Base-by-base conservation (phyloP, 2,888 invertebrate genomes). In the Apamea sordens region DNA sequence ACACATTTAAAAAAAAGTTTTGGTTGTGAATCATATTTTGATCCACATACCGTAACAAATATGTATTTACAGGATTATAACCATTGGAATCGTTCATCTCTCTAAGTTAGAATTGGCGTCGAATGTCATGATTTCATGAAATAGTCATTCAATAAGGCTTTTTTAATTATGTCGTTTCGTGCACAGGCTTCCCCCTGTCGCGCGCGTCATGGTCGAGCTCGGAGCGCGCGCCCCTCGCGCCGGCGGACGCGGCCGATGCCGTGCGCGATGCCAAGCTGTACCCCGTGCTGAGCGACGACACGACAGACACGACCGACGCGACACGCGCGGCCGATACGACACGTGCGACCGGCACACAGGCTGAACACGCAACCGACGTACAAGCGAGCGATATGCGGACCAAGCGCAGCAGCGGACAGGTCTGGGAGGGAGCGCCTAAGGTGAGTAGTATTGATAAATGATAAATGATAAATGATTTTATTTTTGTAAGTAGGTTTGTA, bases 351-450 rank as follows among this genome's bases (percentile, higher is more conserved):
- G 71, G n/a, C 63, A 21, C n/a, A 21, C 56, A 47, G 4, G 6
- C 92, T 91, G 93, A 93, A 75, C 88, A 92, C 4, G 92, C 85
- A 92, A 91, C 90, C 76, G 90, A 92, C 77, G 92, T 91, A 88
- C 92, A 92, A 88, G 91, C 85, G 63, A 87, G 72, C 21, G 84
- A 89, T 2, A 92, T 90, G 41, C 90, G 95, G 79, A 89, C 84
- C 72, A 96, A 96, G 87, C 92, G 96, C 28, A 96, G 94, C 74
- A 94, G 94, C 59, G 94, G 89, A 6, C 92, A 94, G 56, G 93
- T 94, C 41, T 93, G 93, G 94, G 94, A 96, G 6, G 93, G 93
- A 72, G 85, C 91, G 3, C 68, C 93, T 24, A 95, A 96, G 93
- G 95, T 95, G 63, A 92, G 89, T 56, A 50, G 24, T 36, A 50